Conservation (phyloP, 2,113 vertebrate genomes). For the Chaetura pelagica region DNA sequence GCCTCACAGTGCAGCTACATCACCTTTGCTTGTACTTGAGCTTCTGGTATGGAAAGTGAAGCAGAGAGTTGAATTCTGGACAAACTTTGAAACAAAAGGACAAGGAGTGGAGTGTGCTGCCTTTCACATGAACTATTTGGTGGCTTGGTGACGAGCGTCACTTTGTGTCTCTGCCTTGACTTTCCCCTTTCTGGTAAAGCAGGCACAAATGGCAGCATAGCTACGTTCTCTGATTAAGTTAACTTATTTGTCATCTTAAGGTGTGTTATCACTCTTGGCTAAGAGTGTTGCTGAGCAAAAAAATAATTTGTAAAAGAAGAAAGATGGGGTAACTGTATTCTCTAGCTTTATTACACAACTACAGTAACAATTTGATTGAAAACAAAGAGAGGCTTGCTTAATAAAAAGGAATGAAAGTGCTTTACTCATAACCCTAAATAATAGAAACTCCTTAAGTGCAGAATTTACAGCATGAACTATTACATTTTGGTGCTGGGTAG, state of each 20-base stretch:
- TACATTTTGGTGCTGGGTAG: neutral
- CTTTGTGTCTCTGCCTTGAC: neutral
- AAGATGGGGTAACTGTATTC: neutral
- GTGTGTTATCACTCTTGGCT: neutral
- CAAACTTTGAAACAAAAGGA: neutral
- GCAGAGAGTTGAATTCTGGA: neutral
- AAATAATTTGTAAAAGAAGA: neutral
- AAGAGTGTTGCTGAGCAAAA: neutral
- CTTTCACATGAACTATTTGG: neutral
- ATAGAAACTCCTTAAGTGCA: neutral
- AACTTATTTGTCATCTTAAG: neutral
- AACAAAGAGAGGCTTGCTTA: neutral
- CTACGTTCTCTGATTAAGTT: neutral
- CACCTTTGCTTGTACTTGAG: neutral
- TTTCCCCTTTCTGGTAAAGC: neutral
- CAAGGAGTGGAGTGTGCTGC: too few relatives aligned
- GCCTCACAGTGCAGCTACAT: neutral
- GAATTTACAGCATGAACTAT: neutral
- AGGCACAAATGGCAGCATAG: neutral
- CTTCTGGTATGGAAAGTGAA: neutral
- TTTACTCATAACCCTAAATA: neutral
- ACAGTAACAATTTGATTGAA: neutral
- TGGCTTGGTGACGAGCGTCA: rapidly evolving
- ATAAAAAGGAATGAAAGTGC: neutral
- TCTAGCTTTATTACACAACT: neutral